Conservation (phyloP, 2,888 invertebrate genomes). For the Drosophila subsilvestris region DNA sequence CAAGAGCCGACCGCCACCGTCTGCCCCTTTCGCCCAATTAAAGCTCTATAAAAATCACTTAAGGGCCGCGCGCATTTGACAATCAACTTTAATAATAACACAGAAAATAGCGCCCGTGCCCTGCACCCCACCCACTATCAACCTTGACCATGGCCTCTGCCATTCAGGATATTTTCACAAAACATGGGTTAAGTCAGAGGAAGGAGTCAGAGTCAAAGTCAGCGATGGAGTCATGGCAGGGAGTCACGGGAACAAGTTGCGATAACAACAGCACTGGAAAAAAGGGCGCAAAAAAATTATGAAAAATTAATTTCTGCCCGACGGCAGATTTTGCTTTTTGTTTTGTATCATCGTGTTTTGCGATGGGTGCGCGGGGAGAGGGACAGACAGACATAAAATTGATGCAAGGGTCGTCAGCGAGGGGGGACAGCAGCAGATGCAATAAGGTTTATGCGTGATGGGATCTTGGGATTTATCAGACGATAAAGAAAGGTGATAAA, state of each 20-base stretch:
- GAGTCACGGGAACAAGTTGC: conserved; percentile 69
- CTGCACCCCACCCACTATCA: conserved; percentile 43
- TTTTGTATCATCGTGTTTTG: not conserved
- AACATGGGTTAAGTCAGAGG: conserved; percentile 43
- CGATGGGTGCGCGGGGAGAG: not conserved
- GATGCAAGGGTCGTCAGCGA: conserved; percentile 63
- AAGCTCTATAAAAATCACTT: conserved; percentile 77
- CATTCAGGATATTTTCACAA: conserved; percentile 50
- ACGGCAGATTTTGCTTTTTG: conserved; percentile 58
- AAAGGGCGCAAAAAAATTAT: conserved; percentile 79
- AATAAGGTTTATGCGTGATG: conserved; percentile 65
- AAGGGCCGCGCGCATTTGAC: conserved; percentile 71
- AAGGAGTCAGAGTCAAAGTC: not conserved
- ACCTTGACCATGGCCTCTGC: conserved; percentile 62
- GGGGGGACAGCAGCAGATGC: conserved; percentile 1
- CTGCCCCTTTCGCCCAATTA: conserved; percentile 64
- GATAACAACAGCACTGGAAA: conserved; percentile 66
- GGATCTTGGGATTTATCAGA: conserved; percentile 35
- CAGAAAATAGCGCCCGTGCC: conserved; percentile 33
- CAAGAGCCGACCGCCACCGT: conserved; percentile 20
- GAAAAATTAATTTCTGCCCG: conserved; percentile 79
- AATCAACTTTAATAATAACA: conserved; percentile 77
- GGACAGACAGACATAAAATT: conserved; percentile 63
- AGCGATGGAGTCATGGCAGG: conserved; percentile 4
- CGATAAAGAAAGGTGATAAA: conserved; percentile 30